Percentiles rank a stretch among this genome's conserved stretches.
phyloP scores from a whole-genome alignment of 2,888 invertebrate species.

The Amphimallon solstitiale region DNA sequence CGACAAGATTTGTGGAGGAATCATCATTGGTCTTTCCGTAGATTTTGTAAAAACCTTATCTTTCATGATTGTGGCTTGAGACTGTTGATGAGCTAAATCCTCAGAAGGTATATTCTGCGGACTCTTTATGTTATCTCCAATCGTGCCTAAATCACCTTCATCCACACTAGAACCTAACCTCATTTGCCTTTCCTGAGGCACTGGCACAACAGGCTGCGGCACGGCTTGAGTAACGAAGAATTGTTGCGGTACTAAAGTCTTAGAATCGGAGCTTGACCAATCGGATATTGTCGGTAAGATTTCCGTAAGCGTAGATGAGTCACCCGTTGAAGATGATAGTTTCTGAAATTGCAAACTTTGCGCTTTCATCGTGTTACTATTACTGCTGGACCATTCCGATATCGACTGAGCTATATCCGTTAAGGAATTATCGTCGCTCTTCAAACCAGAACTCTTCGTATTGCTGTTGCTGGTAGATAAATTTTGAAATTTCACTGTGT shows the following conservation, averaged over 20 bases:
- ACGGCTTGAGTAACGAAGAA: conserved; percentile 48
- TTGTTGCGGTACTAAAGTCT: conserved; percentile 73
- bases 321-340: conserved; percentile 59
- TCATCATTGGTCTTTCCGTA: conserved; percentile 66
- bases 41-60: conserved; percentile 62
- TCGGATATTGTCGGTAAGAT: conserved; percentile 82
- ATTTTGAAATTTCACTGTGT: conserved; percentile 83
- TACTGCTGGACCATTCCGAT: conserved; percentile 85
- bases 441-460: conserved; percentile 71
- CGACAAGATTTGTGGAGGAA: conserved; percentile 64
- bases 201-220: not conserved
- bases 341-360: conserved; percentile 64
- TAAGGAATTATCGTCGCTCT: conserved; percentile 82
- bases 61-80: conserved; percentile 39
- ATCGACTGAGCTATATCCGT: conserved; percentile 81
- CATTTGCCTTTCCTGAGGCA: conserved; percentile 31
- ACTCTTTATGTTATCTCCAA: conserved; percentile 53
- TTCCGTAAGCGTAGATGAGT: conserved; percentile 67
- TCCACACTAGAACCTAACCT: conserved; percentile 59
- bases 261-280: conserved; percentile 80
- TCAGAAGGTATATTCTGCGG: conserved; percentile 61
- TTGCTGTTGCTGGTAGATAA: conserved; percentile 72
- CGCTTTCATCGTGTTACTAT: conserved; percentile 78
- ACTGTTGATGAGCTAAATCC: conserved; percentile 55
- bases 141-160: conserved; percentile 54